Base-by-base conservation (phyloP, 2,797 vertebrate genomes). In the Taenioides sp. region DNA sequence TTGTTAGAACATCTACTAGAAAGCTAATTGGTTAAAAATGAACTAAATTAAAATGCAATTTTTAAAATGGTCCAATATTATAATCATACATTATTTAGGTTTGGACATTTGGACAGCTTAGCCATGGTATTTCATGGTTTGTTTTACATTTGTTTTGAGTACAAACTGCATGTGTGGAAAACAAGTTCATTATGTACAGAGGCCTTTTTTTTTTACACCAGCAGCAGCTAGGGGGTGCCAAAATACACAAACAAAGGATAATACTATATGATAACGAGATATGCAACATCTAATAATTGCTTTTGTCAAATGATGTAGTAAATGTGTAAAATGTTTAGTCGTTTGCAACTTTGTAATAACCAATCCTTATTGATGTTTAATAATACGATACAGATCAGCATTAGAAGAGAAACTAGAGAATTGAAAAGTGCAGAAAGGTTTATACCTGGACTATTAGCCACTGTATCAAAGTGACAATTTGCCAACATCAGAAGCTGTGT, bases 391-490 rank as follows among this genome's bases (percentile, higher is more conserved):
- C 31, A 37, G 57, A 59, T 59, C 20, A 52, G 50, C 6, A n/a
- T 9, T 20, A 23, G n/a, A 63, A 23, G 61, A 64, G 62, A 22
- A 47, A 47, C 6, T 47, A 47, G 14, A 43, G 37, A 47, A 43
- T n/a, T 47, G 40, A 47, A 22, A 25, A 47, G 22, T 65, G 22
- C 1, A 65, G 18, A 43, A 25, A 49, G 6, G n/a, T 55, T 49
- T 20, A 0, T 80, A 99, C 98, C 98, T 74, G 96, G 95, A 74
- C 95, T 97, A 90, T 96, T 96, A 59, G 96, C 95, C 86, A 99
- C 97, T 0, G 96, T 96, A 90, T 99, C 98, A 88, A 99, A 99
- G 91, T 99, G 98, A 84, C 98, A 99, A 81, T 99, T 99, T 54
- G 97, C 96, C 55, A 99, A 91, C 76, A 99, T 94, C 25, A 98